Base-by-base conservation (phyloP, 1,140 invertebrate species). In the Trachymyrmex cornetzi region DNA sequence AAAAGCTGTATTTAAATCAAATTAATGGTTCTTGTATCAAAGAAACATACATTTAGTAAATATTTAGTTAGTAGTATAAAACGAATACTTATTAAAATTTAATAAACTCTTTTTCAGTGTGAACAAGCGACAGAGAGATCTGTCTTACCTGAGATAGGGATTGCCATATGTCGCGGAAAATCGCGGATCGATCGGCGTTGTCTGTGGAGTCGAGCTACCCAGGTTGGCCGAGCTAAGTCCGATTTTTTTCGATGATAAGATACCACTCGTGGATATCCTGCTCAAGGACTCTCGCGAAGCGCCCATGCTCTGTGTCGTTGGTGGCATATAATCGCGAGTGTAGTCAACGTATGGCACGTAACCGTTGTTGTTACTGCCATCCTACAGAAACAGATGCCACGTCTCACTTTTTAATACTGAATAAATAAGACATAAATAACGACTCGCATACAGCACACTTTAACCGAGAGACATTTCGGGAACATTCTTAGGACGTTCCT, bases 291-390 rank as follows among this genome's bases (percentile, higher is more conserved):
- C 95, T 22, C 96, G 94, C 30, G 94, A 95, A 50, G 94, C 94
- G 79, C 94, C 96, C 89, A 96, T 93, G 1, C 94, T 96, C 91
- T 95, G 94, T 34, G 95, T 95, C 71, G 95, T 96, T 14, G 98
- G 97, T 9, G 97, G 98, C 92, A 97, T 98, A 95, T 98, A 98
- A 94, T 98, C 98, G 74, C 97, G 95, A 44, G 96, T 96, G 93
- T 98, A 98, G 93, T 98, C 98, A 57, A 98, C 97, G 95, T 98
- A 98, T 16, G 98, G 98, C 50, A 98, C 97, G 94, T 98, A 98
- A 30, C 98, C 98, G 90, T 98, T 98, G 94, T 97, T 98, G 93
- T 98, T 98, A 92, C 97, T 97, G 81, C 97, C 97, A 92, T 97
- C 96, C 97, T 98, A 94, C 64, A 92, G 24, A 57, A 75, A 75